A percentile compares a stretch with the other conserved stretches of the same genome.
phyloP scores from a whole-genome alignment of 2,113 vertebrate genomes.

The Chionodraco myersi region DNA sequence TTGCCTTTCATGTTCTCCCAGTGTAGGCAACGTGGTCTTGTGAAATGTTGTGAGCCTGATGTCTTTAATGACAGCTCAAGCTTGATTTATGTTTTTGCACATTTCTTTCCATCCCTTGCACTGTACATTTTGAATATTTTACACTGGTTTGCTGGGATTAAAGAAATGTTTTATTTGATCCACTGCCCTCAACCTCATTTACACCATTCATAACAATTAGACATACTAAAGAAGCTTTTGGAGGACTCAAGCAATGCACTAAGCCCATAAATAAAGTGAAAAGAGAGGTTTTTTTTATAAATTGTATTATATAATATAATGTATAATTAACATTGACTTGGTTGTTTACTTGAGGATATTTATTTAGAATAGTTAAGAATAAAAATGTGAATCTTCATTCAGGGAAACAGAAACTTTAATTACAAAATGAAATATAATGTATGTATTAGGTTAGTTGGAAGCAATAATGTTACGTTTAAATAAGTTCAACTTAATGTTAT shows the following conservation, averaged over 20 bases:
- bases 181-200: neutral
- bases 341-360: too few species aligned
- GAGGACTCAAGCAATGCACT: neutral
- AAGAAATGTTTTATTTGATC: constrained; percentile 2
- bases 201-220: neutral
- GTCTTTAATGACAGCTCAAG: constrained; percentile 19
- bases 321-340: too few species aligned
- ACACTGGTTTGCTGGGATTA: neutral
- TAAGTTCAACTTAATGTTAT: too few species aligned
- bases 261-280: neutral
- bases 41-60: constrained; percentile 20
- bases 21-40: constrained; percentile 1
- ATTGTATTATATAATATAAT: neutral
- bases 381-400: too few species aligned
- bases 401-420: too few species aligned
- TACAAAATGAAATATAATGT: too few species aligned
- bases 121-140: neutral
- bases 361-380: too few species aligned
- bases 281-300: neutral
- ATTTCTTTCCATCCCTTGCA: neutral
- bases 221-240: neutral
- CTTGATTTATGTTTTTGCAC: constrained; percentile 34
- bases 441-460: too few species aligned
- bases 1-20: constrained; percentile 42
- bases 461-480: too few species aligned